Evolutionary conservation across 2,113 vertebrate genomes (phyloP).

Genomic region (Coryphaenoides rupestris): DNA sequence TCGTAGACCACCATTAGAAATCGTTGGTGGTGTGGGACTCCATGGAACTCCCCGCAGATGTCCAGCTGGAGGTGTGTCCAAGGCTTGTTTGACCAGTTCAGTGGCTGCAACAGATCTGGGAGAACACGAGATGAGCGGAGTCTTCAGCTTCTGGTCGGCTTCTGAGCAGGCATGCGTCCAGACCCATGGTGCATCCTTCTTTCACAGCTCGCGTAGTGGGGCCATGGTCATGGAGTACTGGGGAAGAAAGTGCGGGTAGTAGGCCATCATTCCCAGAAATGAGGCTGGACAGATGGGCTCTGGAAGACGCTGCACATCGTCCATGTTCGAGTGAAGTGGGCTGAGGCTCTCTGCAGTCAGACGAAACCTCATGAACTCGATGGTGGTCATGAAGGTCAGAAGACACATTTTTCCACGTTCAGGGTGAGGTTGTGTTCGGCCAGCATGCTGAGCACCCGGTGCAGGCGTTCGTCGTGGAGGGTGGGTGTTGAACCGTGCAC

Average conservation of each 20-base stretch:
- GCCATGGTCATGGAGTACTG: background rate
- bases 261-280: background rate
- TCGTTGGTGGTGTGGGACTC: background rate
- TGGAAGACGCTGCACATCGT: slow-evolving; percentile 13
- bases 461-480: background rate
- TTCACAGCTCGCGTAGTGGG: background rate
- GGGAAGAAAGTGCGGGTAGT: background rate
- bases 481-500: background rate
- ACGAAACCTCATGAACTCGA: slow-evolving; percentile 10
- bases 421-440: too few relatives aligned
- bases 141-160: background rate
- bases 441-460: background rate
- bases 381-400: background rate
- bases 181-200: too few relatives aligned
- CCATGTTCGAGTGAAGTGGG: slow-evolving; percentile 6
- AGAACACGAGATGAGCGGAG: slow-evolving; percentile 16
- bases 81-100: too few relatives aligned
- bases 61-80: background rate
- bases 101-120: background rate
- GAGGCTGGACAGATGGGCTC: slow-evolving; percentile 23
- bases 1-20: slow-evolving; percentile 17
- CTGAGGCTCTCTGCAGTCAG: background rate
- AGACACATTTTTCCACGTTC: background rate
- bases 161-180: background rate
- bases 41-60: background rate